Percentiles rank a stretch among this genome's conserved stretches.
phyloP scores from a whole-genome alignment of 23 tunicate genomes.

The Styela plicata region DNA sequence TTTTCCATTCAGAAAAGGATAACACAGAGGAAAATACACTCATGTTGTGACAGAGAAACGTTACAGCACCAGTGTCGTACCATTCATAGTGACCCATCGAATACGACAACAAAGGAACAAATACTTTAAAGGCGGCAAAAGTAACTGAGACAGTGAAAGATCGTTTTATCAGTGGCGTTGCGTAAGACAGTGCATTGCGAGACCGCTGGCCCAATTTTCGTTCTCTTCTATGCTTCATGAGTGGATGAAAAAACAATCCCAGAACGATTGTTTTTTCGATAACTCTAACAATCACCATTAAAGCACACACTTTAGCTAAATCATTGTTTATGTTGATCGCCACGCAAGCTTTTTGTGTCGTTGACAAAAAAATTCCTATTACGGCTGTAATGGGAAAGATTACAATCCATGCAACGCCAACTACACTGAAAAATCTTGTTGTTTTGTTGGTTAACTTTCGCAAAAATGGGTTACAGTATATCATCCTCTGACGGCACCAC shows the following conservation, averaged over 20 bases:
- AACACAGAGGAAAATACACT: neutral
- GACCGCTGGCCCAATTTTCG: neutral
- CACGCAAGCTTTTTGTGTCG: neutral
- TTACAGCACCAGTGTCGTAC: neutral
- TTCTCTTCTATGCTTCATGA: neutral
- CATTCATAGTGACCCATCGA: neutral
- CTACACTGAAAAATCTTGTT: neutral
- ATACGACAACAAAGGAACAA: neutral
- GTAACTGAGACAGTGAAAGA: neutral
- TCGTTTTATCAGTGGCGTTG: neutral
- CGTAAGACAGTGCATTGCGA: neutral
- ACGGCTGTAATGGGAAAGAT: neutral
- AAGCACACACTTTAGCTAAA: neutral
- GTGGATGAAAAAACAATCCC: neutral
- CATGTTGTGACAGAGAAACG: neutral
- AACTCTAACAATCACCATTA: neutral
- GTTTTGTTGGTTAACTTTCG: neutral
- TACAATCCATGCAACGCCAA: neutral
- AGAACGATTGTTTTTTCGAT: neutral
- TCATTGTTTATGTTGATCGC: neutral
- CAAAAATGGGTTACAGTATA: neutral
- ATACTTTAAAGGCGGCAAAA: neutral
- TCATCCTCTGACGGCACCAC: neutral
- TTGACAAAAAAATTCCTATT: neutral
- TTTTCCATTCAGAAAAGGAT: neutral